Percentiles rank a stretch among this genome's conserved stretches.
Conservation (phyloP, 2,113 vertebrate species). For the Mus spicilegus region DNA sequence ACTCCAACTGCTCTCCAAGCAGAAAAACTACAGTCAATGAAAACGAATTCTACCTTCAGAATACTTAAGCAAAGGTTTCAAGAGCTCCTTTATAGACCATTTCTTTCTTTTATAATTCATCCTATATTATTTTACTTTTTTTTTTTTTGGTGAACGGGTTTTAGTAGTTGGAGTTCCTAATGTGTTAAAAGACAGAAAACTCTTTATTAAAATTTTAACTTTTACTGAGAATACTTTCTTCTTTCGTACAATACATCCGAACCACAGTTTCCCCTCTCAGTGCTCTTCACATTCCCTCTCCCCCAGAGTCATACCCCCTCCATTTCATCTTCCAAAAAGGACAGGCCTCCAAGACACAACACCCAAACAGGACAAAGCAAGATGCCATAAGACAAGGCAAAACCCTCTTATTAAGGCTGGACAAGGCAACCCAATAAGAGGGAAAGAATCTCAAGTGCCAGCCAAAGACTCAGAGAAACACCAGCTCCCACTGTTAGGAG, state of each 20-base stretch:
- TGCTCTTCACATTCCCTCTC: neutral
- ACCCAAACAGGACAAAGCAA: neutral
- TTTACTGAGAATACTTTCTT: neutral
- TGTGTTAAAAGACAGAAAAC: neutral
- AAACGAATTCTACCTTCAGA: constrained; percentile 17
- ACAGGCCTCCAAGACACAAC: neutral
- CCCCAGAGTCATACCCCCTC: neutral
- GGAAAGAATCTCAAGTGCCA: neutral
- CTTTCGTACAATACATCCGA: neutral
- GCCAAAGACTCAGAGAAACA: neutral
- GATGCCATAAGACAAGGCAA: neutral
- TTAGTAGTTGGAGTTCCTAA: constrained; percentile 22
- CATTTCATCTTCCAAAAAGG: neutral
- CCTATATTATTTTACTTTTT: neutral
- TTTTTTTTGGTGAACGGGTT: neutral
- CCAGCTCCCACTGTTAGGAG: neutral
- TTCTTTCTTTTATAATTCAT: constrained; percentile 38
- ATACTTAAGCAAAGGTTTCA: neutral
- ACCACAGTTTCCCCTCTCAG: neutral
- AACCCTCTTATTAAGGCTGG: neutral
- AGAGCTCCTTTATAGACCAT: neutral
- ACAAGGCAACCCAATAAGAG: neutral
- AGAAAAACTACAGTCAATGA: neutral
- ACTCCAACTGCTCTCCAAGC: neutral
- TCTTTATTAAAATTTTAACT: neutral